Conservation (phyloP, 2,888 invertebrate species). For the Leptinotarsa peninsularis region DNA sequence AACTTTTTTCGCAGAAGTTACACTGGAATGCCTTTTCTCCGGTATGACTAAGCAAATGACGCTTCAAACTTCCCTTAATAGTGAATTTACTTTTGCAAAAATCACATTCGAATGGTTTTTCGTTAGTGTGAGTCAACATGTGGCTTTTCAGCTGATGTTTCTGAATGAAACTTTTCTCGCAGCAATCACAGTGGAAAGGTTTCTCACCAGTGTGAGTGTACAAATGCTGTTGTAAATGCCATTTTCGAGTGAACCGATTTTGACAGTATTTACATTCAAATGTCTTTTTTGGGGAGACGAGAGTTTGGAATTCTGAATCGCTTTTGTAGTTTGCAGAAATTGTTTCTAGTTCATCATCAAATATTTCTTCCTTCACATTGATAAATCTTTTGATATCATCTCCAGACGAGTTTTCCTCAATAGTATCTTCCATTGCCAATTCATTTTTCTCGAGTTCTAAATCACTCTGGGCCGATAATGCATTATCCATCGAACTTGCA, state of each 20-base stretch:
- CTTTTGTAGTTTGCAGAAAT: too few species aligned
- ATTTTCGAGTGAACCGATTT: neutral
- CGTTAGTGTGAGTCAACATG: constrained; percentile 55
- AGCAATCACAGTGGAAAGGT: constrained; percentile 60
- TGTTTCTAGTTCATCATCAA: too few species aligned
- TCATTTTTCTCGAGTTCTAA: neutral
- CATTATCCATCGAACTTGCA: neutral
- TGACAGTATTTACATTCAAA: neutral
- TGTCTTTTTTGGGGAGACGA: too few species aligned
- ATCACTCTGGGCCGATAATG: neutral
- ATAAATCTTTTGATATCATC: too few species aligned
- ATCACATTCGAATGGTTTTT: constrained; percentile 57
- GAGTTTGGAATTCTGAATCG: too few species aligned
- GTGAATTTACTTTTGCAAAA: constrained; percentile 57
- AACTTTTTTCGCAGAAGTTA: constrained; percentile 66
- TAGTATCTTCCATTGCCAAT: too few species aligned
- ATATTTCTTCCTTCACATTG: too few species aligned
- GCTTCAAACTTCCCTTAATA: constrained; percentile 58
- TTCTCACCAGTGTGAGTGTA: constrained; percentile 48
- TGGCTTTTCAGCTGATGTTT: constrained; percentile 58
- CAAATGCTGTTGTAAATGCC: neutral
- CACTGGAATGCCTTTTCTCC: constrained; percentile 66
- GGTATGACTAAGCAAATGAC: constrained; percentile 66
- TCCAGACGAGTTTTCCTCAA: too few species aligned
- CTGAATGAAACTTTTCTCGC: constrained; percentile 57